Base-by-base conservation (phyloP, 2,888 invertebrate species). In the Clunio marinus region DNA sequence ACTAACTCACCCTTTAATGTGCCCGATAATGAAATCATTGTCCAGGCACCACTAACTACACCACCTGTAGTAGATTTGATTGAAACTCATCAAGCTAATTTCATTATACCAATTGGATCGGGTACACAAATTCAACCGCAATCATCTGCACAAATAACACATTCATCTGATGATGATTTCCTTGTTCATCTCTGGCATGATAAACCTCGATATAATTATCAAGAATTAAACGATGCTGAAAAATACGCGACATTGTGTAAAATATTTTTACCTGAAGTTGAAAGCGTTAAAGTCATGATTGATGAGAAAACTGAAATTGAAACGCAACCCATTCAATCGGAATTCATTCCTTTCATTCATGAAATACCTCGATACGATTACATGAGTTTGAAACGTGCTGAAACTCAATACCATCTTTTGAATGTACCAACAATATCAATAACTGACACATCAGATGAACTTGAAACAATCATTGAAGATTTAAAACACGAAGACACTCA, bases 71-170 rank as follows among this genome's bases (percentile, higher is more conserved):
- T n/a, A n/a, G n/a, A n/a, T n/a, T n/a, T n/a, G n/a, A n/a, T n/a
- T n/a, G 22, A 37, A 60, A 57, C n/a, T 35, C 60, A 60, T 37
- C 8, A 35, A 60, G 13, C 24, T 35, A 60, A 37, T 25, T 37
- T 22, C 35, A 60, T 37, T 37, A 22, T 15, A 37, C 60, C 35
- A 60, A 60, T 60, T 60, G 60, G 60, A 60, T 20, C 22, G 35
- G 60, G 15, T 20, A 60, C 24, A 20, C 35, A 60, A 60, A 60
- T 60, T 60, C 37, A 60, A 60, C 37, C 60, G 28, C 60, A 20
- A 37, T 37, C 37, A 35, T 58, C 32, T 15, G 22, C 37, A 60
- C 24, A 10, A 10, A 15, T 60, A 60, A 60, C 27, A 22, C 27
- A 27, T 27, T 3, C 17, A 15, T 7, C 8, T 45, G 8, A n/a